Base-by-base conservation (phyloP, 2,797 vertebrate species). In the Acanthiza pusilla region DNA sequence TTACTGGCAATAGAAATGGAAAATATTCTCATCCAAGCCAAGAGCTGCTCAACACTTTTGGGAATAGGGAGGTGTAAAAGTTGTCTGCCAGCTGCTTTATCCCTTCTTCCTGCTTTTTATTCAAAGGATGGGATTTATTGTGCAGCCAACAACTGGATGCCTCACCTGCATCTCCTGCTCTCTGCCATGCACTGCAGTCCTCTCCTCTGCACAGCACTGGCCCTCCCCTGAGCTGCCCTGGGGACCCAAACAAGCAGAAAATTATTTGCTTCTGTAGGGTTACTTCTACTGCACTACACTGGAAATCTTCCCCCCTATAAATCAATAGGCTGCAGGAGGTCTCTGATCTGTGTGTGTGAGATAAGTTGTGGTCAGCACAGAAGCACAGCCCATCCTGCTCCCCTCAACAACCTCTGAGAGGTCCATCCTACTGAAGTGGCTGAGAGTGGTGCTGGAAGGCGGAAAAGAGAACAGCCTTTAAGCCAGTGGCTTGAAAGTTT, bases 1-100 rank as follows among this genome's bases (percentile, higher is more conserved):
- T 72, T 67, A 45, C 76, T 94, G 89, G 73, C 92, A 91, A 77
- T 21, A 55, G 61, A 75, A 88, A 88, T 73, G 87, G 93, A 93
- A 95, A 94, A 92, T 89, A 80, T 72, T 68, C 72, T 25, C 4
- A 1, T 32, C 54, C 27, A 72, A 87, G 65, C 60, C 81, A 94
- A 91, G 75, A 85, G 50, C 45, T 80, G 53, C 62, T 88, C 58
- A 48, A 68, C 27, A 5, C 50, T 80, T 89, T 45, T 40, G 70
- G 82, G 91, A 91, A 68, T 9, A 75, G 32, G 40, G 68, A 74
- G 58, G 58, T 83, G 61, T 91, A 62, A 75, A 92, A 85, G 36
- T 67, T 94, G 27, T 29, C 78, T 89, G 78, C 68, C 85, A 89
- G 85, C 74, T 94, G 63, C 50, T 45, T 92, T 83, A 68, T 88